Evolutionary conservation across 2,888 invertebrate genomes (phyloP), one percentile per base, ranked within the genome.

Genomic region (Synergus itoensis): DNA sequence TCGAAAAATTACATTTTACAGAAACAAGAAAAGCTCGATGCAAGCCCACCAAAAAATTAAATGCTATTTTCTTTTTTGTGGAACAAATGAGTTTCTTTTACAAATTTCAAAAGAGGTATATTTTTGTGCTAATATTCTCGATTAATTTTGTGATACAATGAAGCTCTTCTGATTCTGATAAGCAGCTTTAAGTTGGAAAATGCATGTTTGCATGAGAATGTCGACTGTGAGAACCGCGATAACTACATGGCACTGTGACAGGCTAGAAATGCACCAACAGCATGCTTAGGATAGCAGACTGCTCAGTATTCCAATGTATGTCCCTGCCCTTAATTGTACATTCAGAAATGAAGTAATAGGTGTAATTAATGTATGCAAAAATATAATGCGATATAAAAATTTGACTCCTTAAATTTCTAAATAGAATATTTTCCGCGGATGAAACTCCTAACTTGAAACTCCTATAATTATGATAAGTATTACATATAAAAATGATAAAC

Each of bases 271-370:
- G 62, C 62, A 28, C 28, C 12, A 62, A 28, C 28, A 62, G 28
- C 62, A 62, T 62, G 28, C 28, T 62, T 28, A 62, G 62, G 12
- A 60, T 60, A 60, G 60, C 60, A 60, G 18, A 12, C 60, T 60
- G 11, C 11, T 21, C 11, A 45, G 14, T 45, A 45, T 45, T 45
- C 45, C 3, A 2, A 45, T 11, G 45, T 14, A 12, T 12, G 14
- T 2, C 45, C 0, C 14, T 45, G 11, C 14, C 14, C 45, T 45
- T 45, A 45, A 45, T 45, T 45, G 11, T 45, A 45, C 11, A 12
- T 11, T 45, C 45, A 45, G 12, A 11, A 45, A 45, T 45, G 7
- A 12, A 12, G 11, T 45, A 12, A 45, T 14, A 45, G 45, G 5
- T 36, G 36, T 36, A 36, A 36, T 36, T 36, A 36, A 36, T 36